These are phyloP conservation scores for Luperina nickerlii DNA, from an alignment of 2,888 invertebrate genomes.

Conservation along the genomic window DNA sequence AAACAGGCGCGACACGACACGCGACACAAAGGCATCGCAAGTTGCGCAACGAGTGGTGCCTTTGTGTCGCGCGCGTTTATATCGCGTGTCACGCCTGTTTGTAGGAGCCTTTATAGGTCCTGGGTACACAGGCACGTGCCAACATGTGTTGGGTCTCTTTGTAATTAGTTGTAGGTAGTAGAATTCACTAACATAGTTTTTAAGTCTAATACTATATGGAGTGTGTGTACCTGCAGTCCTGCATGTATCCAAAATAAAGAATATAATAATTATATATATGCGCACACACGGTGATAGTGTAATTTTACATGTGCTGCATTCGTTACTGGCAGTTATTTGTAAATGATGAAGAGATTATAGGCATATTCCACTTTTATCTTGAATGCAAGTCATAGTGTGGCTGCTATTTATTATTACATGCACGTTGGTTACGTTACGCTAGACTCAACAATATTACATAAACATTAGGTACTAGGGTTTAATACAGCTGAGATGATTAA, in stretches of 20 bases:
- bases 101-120: too few relatives aligned
- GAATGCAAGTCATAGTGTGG: conserved; percentile 31
- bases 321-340: background rate
- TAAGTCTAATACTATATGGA: background rate
- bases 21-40: too few relatives aligned
- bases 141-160: too few relatives aligned
- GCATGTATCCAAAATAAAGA: too few relatives aligned
- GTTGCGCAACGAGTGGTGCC: too few relatives aligned
- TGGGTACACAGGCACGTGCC: too few relatives aligned
- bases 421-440: conserved; percentile 29
- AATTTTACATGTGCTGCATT: background rate
- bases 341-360: background rate
- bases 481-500: conserved; percentile 17
- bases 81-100: too few relatives aligned
- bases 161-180: too few relatives aligned
- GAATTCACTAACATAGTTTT: too few relatives aligned
- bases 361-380: conserved; percentile 12
- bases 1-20: too few relatives aligned
- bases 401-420: conserved; percentile 39
- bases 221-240: background rate
- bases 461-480: background rate
- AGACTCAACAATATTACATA: conserved; percentile 26
- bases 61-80: too few relatives aligned
- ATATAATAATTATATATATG: background rate
- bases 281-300: background rate